These are phyloP conservation scores for Donacobius atricapilla DNA, from an alignment of 2,113 vertebrate species.

Conservation along the genomic window DNA sequence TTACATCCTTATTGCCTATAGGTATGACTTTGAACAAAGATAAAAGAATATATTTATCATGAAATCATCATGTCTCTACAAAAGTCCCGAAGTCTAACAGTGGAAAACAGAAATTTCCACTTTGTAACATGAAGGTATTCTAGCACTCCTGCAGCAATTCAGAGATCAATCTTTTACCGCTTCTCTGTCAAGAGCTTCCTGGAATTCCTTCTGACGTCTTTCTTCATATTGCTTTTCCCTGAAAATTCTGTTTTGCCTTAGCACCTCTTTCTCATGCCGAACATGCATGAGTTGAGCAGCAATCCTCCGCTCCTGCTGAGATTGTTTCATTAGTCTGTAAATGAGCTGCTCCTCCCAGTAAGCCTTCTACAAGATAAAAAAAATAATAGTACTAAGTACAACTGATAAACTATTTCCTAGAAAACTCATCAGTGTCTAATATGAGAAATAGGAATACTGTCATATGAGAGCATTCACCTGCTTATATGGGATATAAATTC, in stretches of 20 bases:
- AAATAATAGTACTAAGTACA: not conserved
- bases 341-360: slow-evolving; percentile 84
- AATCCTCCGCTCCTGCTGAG: slow-evolving; percentile 86
- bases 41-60: not conserved
- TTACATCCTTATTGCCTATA: not conserved
- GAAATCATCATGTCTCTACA: not conserved
- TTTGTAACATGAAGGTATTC: not conserved
- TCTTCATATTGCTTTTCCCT: slow-evolving; percentile 88
- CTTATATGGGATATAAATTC: not conserved
- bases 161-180: slow-evolving; percentile 73
- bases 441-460: not conserved
- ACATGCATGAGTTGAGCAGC: slow-evolving; percentile 87
- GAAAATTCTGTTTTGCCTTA: slow-evolving; percentile 86
- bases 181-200: slow-evolving; percentile 86
- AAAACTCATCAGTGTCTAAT: not conserved
- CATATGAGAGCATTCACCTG: not conserved
- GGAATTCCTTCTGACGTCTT: slow-evolving; percentile 82
- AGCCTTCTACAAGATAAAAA: slow-evolving; percentile 73
- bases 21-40: not conserved
- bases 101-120: not conserved
- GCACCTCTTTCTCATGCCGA: slow-evolving; percentile 85
- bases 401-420: not conserved
- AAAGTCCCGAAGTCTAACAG: not conserved
- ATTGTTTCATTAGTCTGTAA: slow-evolving; percentile 84
- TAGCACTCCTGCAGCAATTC: not conserved